Evolutionary conservation across 2,113 vertebrate genomes (phyloP).

Genomic region (Toxotes chatareus): DNA sequence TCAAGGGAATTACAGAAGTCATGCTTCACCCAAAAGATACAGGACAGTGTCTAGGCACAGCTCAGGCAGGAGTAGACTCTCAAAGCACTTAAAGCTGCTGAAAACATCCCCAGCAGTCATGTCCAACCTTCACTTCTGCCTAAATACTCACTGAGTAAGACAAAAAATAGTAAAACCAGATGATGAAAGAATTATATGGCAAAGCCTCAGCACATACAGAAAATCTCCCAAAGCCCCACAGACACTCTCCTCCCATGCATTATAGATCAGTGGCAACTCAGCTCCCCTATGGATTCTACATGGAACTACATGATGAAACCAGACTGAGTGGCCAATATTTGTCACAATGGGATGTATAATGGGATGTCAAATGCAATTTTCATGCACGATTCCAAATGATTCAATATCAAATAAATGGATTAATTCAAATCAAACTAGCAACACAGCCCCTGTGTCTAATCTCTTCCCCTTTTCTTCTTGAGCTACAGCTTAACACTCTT

Average conservation of each 20-base stretch:
- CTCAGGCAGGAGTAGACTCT: slow-evolving; percentile 54
- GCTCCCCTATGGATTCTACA: slow-evolving; percentile 69
- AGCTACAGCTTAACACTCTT: slow-evolving; percentile 57
- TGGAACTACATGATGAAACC: slow-evolving; percentile 49
- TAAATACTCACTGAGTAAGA: slow-evolving; percentile 63
- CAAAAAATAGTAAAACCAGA: slow-evolving; percentile 50
- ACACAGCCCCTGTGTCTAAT: slow-evolving; percentile 55
- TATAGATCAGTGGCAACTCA: slow-evolving; percentile 70
- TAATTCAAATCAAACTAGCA: slow-evolving; percentile 61
- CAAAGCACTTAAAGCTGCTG: slow-evolving; percentile 64
- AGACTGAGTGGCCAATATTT: slow-evolving; percentile 61
- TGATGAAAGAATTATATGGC: slow-evolving; percentile 76
- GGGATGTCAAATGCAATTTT: slow-evolving; percentile 47
- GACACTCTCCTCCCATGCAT: slow-evolving; percentile 67
- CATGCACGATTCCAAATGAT: slow-evolving; percentile 52
- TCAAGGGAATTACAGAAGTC: slow-evolving; percentile 66
- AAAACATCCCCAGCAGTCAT: slow-evolving; percentile 65
- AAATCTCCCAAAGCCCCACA: slow-evolving; percentile 64
- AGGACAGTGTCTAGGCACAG: slow-evolving; percentile 53
- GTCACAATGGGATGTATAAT: slow-evolving; percentile 60
- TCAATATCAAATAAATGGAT: slow-evolving; percentile 54
- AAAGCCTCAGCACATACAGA: slow-evolving; percentile 64
- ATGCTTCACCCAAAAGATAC: slow-evolving; percentile 56
- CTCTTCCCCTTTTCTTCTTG: slow-evolving; percentile 39
- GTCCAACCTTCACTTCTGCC: slow-evolving; percentile 68